Percentiles rank a stretch among this genome's conserved stretches.
Evolutionary conservation across 2,888 invertebrate species (phyloP).

Genomic region (Drosophila mimica): DNA sequence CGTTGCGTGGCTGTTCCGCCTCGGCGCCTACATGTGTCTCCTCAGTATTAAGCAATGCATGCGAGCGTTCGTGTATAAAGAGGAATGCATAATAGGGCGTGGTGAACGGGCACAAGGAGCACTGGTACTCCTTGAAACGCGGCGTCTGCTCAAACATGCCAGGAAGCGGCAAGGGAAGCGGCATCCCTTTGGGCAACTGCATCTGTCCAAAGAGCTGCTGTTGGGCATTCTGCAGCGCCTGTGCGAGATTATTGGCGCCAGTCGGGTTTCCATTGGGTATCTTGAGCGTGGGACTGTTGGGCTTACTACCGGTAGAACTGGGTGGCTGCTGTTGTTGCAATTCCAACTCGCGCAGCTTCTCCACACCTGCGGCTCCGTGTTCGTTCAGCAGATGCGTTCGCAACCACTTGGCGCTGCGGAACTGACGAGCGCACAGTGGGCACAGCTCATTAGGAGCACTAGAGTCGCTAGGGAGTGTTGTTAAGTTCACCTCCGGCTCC

Average conservation of each 20-base stretch:
- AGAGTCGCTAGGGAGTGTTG: constrained; percentile 87
- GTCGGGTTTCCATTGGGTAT: constrained; percentile 83
- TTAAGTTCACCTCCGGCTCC: constrained; percentile 64
- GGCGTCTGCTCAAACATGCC: constrained; percentile 80
- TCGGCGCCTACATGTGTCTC: constrained; percentile 38
- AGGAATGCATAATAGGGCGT: constrained; percentile 95
- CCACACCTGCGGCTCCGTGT: constrained; percentile 88
- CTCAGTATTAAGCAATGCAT: constrained; percentile 85
- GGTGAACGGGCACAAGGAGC: constrained; percentile 95
- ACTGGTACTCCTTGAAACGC: constrained; percentile 91
- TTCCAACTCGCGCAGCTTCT: constrained; percentile 84
- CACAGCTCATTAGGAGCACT: constrained; percentile 91
- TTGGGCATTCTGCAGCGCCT: constrained; percentile 81
- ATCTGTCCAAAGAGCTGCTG: constrained; percentile 80
- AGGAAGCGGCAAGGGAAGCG: constrained; percentile 63
- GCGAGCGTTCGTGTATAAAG: constrained; percentile 96
- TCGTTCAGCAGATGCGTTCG: constrained; percentile 94
- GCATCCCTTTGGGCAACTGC: constrained; percentile 79
- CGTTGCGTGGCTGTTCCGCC: constrained; percentile 43
- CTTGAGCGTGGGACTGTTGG: constrained; percentile 84
- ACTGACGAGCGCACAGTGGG: constrained; percentile 93
- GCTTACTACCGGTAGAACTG: constrained; percentile 72
- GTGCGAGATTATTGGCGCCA: constrained; percentile 81
- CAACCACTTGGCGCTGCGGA: constrained; percentile 94
- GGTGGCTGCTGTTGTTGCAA: constrained; percentile 5